These are phyloP conservation scores for Amphipoea oculea DNA, from an alignment of 2,888 invertebrate species.

Conservation along the genomic window DNA sequence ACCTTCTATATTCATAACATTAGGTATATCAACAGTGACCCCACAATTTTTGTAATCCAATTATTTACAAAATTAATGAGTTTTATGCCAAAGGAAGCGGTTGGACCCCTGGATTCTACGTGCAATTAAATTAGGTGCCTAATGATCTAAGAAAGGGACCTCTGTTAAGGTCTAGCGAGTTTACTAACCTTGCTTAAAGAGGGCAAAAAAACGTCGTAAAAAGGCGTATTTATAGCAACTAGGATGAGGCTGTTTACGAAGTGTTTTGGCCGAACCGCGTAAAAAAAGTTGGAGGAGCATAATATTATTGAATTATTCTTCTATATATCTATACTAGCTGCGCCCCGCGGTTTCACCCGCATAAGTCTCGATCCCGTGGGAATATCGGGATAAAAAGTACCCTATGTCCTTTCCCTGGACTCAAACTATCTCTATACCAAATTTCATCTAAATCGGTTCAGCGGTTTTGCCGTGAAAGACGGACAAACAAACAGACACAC, in stretches of 20 bases:
- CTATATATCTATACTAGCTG: too few species aligned
- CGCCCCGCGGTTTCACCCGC: too few species aligned
- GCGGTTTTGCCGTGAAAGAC: too few species aligned
- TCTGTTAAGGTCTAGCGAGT: conserved; percentile 64
- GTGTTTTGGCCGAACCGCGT: not conserved
- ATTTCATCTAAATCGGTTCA: too few species aligned
- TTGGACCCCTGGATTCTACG: conserved; percentile 68
- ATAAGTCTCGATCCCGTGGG: too few species aligned
- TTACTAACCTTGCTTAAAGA: conserved; percentile 15
- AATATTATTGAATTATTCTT: not conserved
- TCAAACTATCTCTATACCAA: too few species aligned
- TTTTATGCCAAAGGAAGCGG: conserved; percentile 73
- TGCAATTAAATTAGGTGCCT: conserved; percentile 82
- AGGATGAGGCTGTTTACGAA: not conserved
- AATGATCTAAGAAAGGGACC: conserved; percentile 77
- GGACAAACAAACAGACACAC: too few species aligned
- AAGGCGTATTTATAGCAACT: conserved; percentile 10
- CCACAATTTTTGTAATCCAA: conserved; percentile 77
- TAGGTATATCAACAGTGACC: conserved; percentile 68
- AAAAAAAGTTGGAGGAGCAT: not conserved
- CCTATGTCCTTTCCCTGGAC: too few species aligned
- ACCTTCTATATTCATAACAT: conserved; percentile 69
- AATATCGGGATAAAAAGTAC: too few species aligned
- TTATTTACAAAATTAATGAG: conserved; percentile 82
- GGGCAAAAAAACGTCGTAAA: conserved; percentile 26